These are phyloP conservation scores for Hapalemur alaotrensis DNA, from an alignment of 2,797 vertebrate genomes.

Conservation along the genomic window DNA sequence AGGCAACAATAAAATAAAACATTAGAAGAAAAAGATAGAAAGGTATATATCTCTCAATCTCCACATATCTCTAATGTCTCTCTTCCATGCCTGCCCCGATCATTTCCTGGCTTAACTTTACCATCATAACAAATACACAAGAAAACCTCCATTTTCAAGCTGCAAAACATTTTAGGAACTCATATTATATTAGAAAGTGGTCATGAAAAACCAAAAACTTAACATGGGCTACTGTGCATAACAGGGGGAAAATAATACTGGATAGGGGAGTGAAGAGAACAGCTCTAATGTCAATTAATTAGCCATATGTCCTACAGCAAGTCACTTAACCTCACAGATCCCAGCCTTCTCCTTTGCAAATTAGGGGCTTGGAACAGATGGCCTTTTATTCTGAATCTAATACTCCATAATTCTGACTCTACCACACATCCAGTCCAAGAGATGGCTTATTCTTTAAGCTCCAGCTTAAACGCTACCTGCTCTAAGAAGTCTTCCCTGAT, in stretches of 20 bases:
- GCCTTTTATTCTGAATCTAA: conserved; percentile 36
- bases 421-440: conserved; percentile 24
- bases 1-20: conserved; percentile 33
- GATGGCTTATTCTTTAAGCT: neutral
- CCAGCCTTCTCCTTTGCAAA: conserved; percentile 42
- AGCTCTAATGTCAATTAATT: conserved; percentile 50
- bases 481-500: conserved; percentile 6
- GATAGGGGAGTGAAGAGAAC: neutral
- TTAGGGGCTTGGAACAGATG: conserved; percentile 56
- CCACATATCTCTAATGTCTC: neutral
- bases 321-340: conserved; percentile 44
- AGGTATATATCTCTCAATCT: neutral
- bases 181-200: neutral
- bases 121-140: neutral
- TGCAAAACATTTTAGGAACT: neutral
- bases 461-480: neutral
- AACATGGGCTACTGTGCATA: conserved; percentile 12
- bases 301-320: conserved; percentile 58
- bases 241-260: neutral
- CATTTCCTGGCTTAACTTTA: neutral
- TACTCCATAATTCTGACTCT: neutral
- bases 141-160: conserved; percentile 12
- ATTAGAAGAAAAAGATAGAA: neutral
- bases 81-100: neutral
- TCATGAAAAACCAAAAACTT: conserved; percentile 21